Evolutionary conservation across 1,140 invertebrate genomes (phyloP).

Genomic region (Pseudomyrmex sp.): DNA sequence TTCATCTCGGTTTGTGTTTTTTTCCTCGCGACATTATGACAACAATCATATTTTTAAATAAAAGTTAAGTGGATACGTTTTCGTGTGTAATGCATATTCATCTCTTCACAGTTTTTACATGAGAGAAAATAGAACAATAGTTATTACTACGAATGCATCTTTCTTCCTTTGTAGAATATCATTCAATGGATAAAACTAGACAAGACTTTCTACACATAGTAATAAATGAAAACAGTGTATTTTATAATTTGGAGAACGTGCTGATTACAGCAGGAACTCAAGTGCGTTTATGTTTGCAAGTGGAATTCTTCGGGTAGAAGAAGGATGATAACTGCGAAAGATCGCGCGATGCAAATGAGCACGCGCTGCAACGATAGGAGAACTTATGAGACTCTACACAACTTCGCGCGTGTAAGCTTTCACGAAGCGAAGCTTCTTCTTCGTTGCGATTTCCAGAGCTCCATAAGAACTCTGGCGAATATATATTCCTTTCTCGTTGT

Average conservation of each 20-base stretch:
- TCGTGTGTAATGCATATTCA: too few relatives aligned
- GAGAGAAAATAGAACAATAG: too few relatives aligned
- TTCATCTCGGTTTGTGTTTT: neutral
- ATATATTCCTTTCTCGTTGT: constrained; percentile 19
- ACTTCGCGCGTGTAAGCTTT: constrained; percentile 24
- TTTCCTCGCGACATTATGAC: too few relatives aligned
- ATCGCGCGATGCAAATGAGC: constrained; percentile 41
- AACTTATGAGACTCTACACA: neutral
- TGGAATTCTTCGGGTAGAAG: neutral
- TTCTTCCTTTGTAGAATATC: too few relatives aligned
- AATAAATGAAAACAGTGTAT: constrained; percentile 16
- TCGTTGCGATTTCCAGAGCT: constrained; percentile 11
- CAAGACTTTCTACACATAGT: too few relatives aligned
- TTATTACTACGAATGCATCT: too few relatives aligned
- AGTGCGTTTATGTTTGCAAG: neutral
- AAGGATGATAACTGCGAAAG: constrained; percentile 33
- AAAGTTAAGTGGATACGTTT: too few relatives aligned
- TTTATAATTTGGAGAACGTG: constrained; percentile 20
- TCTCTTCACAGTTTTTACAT: too few relatives aligned
- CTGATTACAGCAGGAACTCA: constrained; percentile 4
- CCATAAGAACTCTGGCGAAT: constrained; percentile 16
- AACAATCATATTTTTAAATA: too few relatives aligned
- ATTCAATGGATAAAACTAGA: too few relatives aligned
- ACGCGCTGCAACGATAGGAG: constrained; percentile 11
- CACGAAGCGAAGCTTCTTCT: neutral